Evolutionary conservation across 2,113 vertebrate genomes (phyloP).

Genomic region (Cinclus mexicanus): DNA sequence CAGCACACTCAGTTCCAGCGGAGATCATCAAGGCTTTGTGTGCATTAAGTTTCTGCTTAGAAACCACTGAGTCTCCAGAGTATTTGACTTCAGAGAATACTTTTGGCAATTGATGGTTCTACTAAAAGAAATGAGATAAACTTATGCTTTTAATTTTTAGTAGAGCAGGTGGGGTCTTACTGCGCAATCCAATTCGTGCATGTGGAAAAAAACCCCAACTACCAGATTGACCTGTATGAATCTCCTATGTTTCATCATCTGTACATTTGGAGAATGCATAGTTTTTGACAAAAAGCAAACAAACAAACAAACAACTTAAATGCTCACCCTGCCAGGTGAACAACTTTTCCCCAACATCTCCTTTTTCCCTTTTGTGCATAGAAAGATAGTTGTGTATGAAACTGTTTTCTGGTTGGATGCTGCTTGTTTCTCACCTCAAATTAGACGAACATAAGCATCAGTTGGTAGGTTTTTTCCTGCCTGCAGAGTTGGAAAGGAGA

Average conservation of each 20-base stretch:
- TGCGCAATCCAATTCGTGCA: not conserved
- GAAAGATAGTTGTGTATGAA: not conserved
- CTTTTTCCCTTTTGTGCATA: not conserved
- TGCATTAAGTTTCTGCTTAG: conserved; percentile 27
- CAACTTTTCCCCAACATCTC: accelerated
- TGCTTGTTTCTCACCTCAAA: not conserved
- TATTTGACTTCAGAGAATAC: not conserved
- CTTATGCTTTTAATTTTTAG: not conserved
- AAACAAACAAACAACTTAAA: not conserved
- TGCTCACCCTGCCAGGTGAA: not conserved
- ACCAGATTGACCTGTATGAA: not conserved
- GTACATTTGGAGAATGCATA: not conserved
- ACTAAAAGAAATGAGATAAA: conserved; percentile 17
- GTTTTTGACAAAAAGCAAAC: not conserved
- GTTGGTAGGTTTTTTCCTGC: not conserved
- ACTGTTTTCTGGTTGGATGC: not conserved
- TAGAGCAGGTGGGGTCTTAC: not conserved
- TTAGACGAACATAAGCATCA: not conserved
- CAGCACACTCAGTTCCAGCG: conserved; percentile 31
- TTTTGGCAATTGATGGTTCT: not conserved
- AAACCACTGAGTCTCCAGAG: conserved; percentile 27
- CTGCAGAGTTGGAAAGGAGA: not conserved
- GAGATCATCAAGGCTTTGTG: conserved; percentile 57
- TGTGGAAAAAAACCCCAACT: accelerated
- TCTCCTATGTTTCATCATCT: not conserved